These are phyloP conservation scores for Ceratitis capitata DNA, from an alignment of 1,140 invertebrate genomes.

Conservation along the genomic window DNA sequence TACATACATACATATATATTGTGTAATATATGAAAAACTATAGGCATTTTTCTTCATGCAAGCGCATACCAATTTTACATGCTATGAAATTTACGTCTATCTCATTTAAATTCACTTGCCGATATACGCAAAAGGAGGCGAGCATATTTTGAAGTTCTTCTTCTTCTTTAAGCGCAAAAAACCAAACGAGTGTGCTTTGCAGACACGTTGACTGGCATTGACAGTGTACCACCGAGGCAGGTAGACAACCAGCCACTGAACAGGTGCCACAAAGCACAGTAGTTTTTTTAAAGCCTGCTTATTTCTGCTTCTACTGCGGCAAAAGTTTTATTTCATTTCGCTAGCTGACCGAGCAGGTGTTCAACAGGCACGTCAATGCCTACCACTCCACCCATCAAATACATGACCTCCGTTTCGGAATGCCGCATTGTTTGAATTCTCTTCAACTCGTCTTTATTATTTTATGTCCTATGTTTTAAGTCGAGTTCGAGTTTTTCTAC, in stretches of 20 bases:
- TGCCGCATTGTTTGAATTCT: background rate
- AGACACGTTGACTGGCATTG: conserved; percentile 1
- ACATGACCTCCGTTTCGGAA: background rate
- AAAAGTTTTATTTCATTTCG: background rate
- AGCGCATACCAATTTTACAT: background rate
- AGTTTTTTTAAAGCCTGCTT: background rate
- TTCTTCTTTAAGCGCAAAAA: background rate
- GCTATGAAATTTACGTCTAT: background rate
- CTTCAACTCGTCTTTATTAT: background rate
- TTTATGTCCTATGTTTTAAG: background rate
- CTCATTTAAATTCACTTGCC: conserved; percentile 32
- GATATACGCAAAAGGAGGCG: background rate
- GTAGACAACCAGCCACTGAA: no score
- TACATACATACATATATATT: no score
- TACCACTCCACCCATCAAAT: background rate
- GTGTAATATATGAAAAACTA: background rate
- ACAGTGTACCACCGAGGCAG: background rate
- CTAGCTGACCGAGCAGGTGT: background rate
- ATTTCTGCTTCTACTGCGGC: background rate
- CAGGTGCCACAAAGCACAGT: background rate
- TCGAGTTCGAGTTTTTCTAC: background rate
- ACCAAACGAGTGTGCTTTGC: background rate
- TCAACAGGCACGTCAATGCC: background rate
- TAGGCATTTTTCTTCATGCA: background rate
- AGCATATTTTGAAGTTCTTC: background rate